These are phyloP conservation scores for Austrolebias charrua DNA, from an alignment of 2,797 vertebrate genomes.

Conservation along the genomic window DNA sequence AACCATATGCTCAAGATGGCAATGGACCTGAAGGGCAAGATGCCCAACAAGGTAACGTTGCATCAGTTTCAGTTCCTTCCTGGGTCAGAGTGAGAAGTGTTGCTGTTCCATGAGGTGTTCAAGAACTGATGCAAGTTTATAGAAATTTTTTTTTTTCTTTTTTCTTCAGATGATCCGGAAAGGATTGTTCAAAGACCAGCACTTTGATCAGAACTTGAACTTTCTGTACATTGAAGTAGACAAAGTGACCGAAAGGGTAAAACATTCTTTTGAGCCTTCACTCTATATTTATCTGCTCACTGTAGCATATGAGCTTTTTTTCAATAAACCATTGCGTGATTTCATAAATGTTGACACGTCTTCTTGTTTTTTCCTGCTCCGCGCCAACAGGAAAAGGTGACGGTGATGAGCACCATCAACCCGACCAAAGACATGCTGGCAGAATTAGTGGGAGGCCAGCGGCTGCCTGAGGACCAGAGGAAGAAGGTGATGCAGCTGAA, in stretches of 20 bases:
- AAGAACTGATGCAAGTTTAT: constrained; percentile 50
- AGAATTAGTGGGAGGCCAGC: constrained; percentile 95
- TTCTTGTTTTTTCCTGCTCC: neutral
- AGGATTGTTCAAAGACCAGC: constrained; percentile 98
- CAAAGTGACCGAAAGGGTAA: constrained; percentile 99
- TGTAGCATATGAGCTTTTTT: neutral
- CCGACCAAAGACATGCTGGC: constrained; percentile 97
- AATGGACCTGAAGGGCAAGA: constrained; percentile 99
- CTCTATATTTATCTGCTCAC: neutral
- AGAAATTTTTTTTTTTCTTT: constrained; percentile 35
- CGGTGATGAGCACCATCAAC: constrained; percentile 99
- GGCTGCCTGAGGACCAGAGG: constrained; percentile 97
- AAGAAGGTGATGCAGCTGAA: constrained; percentile 99
- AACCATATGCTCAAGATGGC: constrained; percentile 99
- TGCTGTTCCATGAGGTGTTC: constrained; percentile 12
- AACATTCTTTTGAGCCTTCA: constrained; percentile 32
- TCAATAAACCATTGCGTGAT: neutral
- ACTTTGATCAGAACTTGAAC: constrained; percentile 99
- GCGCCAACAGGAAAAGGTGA: constrained; percentile 91
- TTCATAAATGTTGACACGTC: neutral
- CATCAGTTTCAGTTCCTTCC: constrained; percentile 44
- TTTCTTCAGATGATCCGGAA: constrained; percentile 96
- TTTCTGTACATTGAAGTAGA: constrained; percentile 99
- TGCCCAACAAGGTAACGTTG: constrained; percentile 96
- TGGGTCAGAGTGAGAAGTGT: constrained; percentile 9